phyloP scores from a whole-genome alignment of 2,888 invertebrate species.

The Dexiosoma caninum region DNA sequence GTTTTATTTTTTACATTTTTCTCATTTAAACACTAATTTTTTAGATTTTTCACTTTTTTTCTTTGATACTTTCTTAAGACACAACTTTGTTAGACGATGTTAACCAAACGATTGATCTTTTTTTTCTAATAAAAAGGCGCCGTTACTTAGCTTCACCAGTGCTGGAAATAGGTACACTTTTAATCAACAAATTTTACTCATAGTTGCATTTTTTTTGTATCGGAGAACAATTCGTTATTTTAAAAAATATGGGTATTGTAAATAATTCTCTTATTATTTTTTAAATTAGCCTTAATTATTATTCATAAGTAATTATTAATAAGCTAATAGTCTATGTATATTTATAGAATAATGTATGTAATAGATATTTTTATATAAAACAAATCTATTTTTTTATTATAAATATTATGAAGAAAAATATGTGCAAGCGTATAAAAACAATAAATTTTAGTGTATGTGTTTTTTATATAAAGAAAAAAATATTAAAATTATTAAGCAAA shows the following conservation, averaged over 20 bases:
- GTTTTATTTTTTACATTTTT: too few relatives aligned
- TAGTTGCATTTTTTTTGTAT: constrained; percentile 38
- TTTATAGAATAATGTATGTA: constrained; percentile 44
- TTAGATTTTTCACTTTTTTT: too few relatives aligned
- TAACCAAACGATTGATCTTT: background rate
- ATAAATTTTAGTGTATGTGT: constrained; percentile 46
- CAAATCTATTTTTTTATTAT: constrained; percentile 58
- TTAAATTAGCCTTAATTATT: constrained; percentile 30
- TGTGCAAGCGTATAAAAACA: constrained; percentile 19
- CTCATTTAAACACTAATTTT: too few relatives aligned
- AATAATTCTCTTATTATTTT: background rate
- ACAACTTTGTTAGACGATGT: background rate
- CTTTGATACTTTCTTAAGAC: too few relatives aligned
- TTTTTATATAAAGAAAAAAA: constrained; percentile 35
- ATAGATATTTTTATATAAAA: constrained; percentile 1
- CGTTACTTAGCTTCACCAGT: constrained; percentile 23
- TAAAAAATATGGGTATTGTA: background rate
- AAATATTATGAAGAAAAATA: constrained; percentile 42
- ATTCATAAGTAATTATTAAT: background rate
- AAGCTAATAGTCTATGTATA: constrained; percentile 27
- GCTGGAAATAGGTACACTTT: background rate
- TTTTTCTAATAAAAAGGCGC: too few relatives aligned
- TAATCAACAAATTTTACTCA: background rate
- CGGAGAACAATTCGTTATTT: background rate
- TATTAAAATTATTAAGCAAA: constrained; percentile 24